Evolutionary conservation across 2,888 invertebrate species (phyloP).

Genomic region (Hyles lineata): DNA sequence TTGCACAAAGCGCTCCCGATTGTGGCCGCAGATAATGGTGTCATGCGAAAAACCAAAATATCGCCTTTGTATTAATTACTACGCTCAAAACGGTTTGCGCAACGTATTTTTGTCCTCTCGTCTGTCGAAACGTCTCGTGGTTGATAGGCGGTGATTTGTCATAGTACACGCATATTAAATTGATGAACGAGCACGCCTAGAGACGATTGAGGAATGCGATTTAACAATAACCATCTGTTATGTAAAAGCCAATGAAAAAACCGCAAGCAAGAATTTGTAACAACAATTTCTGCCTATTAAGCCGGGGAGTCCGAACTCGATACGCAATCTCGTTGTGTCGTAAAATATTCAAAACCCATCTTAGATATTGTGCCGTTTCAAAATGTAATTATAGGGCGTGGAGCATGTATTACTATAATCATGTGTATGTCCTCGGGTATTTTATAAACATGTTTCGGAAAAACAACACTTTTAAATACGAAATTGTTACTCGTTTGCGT

Average conservation of each 20-base stretch:
- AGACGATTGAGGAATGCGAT: constrained; percentile 47
- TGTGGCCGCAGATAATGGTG: constrained; percentile 58
- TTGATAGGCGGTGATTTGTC: constrained; percentile 53
- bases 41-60: constrained; percentile 74
- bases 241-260: constrained; percentile 45
- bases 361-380: constrained; percentile 13
- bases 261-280: constrained; percentile 38
- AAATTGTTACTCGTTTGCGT: constrained; percentile 17
- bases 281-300: constrained; percentile 33
- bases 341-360: constrained; percentile 27
- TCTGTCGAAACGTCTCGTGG: constrained; percentile 45
- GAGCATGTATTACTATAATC: constrained; percentile 19
- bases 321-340: constrained; percentile 17
- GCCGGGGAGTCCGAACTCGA: not conserved
- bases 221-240: constrained; percentile 52
- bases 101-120: constrained; percentile 48
- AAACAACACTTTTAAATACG: constrained; percentile 15
- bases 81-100: constrained; percentile 44
- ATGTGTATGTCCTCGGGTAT: constrained; percentile 16
- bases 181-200: constrained; percentile 49
- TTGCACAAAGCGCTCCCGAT: constrained; percentile 68
- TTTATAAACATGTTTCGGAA: constrained; percentile 13
- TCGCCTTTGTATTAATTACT: constrained; percentile 71
- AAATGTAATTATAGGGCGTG: constrained; percentile 22
- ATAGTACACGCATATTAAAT: constrained; percentile 55